Base-by-base conservation (phyloP, 2,888 invertebrate genomes). In the Tribolium freemani region DNA sequence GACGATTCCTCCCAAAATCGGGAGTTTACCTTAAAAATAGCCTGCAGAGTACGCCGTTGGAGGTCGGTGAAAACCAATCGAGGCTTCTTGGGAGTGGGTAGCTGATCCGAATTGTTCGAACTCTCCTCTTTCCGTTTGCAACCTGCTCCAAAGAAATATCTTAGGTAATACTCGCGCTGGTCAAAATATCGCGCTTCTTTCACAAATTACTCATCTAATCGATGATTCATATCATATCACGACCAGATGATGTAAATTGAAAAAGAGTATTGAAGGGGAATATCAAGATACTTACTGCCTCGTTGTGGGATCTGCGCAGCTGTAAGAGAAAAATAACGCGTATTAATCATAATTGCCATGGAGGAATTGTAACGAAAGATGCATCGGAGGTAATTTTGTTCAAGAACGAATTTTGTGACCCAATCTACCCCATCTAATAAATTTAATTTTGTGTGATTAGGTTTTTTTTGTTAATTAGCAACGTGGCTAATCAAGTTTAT, bases 51-150 rank as follows among this genome's bases (percentile, higher is more conserved):
- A 90, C 99, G 95, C 88, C 99, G 94, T 91, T 99, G 99, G 86
- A 99, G 96, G 90, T 99, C 99, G 86, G 99, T 99, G 92, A 99
- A 99, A 88, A 99, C 99, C 89, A 99, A 93, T 86, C 99, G 96
- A 81, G 99, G 99, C 89, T 99, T 99, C 93, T 99, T 99, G 89
- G 97, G 97, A 83, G 96, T 95, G 90, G 94, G 92, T 87, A 93
- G 90, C 86, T 93, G 93, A 87, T 96, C 96, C 85, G 91, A 89
- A 86, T 89, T 90, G 89, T 89, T 91, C 88, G 90, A 90, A 88
- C 91, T 90, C 84, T 97, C 97, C 90, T 97, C 96, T 93, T 96
- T 97, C 91, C 96, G 94, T 88, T 97, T 97, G 93, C 97, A 97
- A 84, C 94, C 97, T 94, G 88, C 68, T 86, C 50, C 51, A 71